Evolutionary conservation across 2,113 vertebrate genomes (phyloP), one percentile per base, ranked within the genome.

Genomic region (Prionailurus viverrinus): DNA sequence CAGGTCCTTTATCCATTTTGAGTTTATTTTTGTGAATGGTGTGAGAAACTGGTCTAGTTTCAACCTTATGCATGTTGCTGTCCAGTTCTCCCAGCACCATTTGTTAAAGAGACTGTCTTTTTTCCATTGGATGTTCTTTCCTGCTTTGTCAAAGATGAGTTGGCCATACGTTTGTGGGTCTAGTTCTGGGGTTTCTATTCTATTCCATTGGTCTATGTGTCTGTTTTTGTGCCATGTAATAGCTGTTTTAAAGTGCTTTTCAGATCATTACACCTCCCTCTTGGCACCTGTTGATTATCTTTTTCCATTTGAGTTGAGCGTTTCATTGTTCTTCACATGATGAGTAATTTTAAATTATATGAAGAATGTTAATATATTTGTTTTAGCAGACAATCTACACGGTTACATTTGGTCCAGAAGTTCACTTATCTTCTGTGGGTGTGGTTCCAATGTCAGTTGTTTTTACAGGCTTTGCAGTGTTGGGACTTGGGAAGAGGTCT

Each of bases 251-350:
- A 95, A 94, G 74, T 91, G 23, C 45, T 91, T 90, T 23, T 51
- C 73, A 95, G 73, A 63, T 83, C 65, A 90, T 96, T 69, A 66
- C 51, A 80, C 74, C 63, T 80, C 27, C 85, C 73, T 89, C 36
- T 89, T 85, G 65, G 66, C 79, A 80, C 33, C 23, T 66, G 10
- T 73, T 96, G 68, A 66, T 89, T 79, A 55, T 89, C 53, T 81
- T 84, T 94, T 65, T 19, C 74, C 76, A 94, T 48, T 51, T 78
- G 39, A 91, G 86, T 53, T 33, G 39, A 90, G 36, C n/a, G 69
- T 94, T 89, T 96, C 33, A 61, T 80, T 94, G 48, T 80, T 96
- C 69, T 96, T 84, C 82, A 39, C 80, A 85, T 45, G n/a, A 7
- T 85, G 84, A 66, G 55, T 61, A 85, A 80, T 89, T 90, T 85